These are phyloP conservation scores for Eufriesea mexicana DNA, from an alignment of 1,140 invertebrate species.

Conservation along the genomic window DNA sequence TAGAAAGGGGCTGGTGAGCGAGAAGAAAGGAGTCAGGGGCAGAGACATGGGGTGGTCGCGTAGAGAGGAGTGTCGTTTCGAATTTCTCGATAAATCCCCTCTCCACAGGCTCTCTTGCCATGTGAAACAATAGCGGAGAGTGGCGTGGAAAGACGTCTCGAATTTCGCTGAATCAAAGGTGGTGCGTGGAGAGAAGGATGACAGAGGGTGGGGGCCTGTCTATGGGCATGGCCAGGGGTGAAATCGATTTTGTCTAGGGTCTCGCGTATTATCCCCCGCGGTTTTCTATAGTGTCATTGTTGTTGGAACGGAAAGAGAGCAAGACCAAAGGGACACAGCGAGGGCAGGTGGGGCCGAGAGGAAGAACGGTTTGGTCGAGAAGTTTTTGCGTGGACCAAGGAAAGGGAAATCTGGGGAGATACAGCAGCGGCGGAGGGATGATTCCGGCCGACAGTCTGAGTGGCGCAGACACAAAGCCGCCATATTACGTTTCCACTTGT, in stretches of 20 bases:
- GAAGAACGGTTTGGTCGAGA: background rate
- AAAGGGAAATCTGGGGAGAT: background rate
- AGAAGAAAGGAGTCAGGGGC: background rate
- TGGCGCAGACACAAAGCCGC: slow-evolving; percentile 72
- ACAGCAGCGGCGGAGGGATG: slow-evolving; percentile 46
- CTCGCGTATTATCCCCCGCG: slow-evolving; percentile 68
- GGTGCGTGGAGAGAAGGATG: slow-evolving; percentile 57
- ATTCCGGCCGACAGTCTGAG: slow-evolving; percentile 65
- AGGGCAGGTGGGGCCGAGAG: background rate
- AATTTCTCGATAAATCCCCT: slow-evolving; percentile 78
- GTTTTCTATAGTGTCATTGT: slow-evolving; percentile 80
- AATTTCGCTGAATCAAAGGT: slow-evolving; percentile 82
- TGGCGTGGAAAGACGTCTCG: slow-evolving; percentile 80
- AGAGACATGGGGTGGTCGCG: slow-evolving; percentile 10
- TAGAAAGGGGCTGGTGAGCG: slow-evolving; percentile 4
- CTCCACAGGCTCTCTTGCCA: slow-evolving; percentile 64
- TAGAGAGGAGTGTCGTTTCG: slow-evolving; percentile 70
- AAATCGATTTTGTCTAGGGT: slow-evolving; percentile 79
- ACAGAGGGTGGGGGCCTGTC: slow-evolving; percentile 17
- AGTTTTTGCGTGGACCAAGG: slow-evolving; percentile 19
- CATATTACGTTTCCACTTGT: slow-evolving; percentile 79
- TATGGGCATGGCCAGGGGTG: slow-evolving; percentile 52
- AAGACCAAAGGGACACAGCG: background rate
- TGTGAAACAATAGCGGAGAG: slow-evolving; percentile 79
- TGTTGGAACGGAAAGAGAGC: slow-evolving; percentile 57